Percentiles rank a stretch among this genome's conserved stretches.
phyloP scores from a whole-genome alignment of 2,888 invertebrate genomes.

The Autographa pulchrina region DNA sequence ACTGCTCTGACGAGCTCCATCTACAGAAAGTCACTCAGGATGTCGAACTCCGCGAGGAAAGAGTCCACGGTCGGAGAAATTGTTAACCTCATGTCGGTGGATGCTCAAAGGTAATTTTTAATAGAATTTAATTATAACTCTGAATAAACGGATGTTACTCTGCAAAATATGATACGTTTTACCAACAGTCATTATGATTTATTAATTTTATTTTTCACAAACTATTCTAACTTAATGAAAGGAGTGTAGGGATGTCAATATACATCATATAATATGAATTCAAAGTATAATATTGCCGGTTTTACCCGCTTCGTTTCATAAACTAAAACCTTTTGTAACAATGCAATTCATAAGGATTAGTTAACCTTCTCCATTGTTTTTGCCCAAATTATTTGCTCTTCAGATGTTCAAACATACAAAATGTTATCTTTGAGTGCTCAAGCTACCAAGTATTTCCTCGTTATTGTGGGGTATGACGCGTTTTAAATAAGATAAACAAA shows the following conservation, averaged over 20 bases:
- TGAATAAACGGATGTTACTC: neutral
- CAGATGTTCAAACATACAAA: neutral
- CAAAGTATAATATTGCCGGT: too few relatives aligned
- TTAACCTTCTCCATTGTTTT: neutral
- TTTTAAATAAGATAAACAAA: neutral
- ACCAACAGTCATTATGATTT: too few relatives aligned
- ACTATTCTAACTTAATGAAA: too few relatives aligned
- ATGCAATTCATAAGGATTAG: too few relatives aligned
- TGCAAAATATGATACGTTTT: too few relatives aligned
- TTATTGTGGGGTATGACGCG: neutral
- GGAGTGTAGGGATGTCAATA: too few relatives aligned
- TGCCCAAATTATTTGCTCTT: neutral
- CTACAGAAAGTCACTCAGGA: slow-evolving; percentile 95
- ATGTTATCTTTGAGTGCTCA: neutral
- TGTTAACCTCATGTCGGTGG: slow-evolving; percentile 97
- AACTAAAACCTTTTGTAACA: too few relatives aligned
- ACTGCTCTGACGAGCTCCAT: slow-evolving; percentile 97
- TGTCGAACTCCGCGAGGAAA: slow-evolving; percentile 94
- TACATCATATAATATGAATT: too few relatives aligned
- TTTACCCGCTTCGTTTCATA: too few relatives aligned
- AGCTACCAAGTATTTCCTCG: neutral
- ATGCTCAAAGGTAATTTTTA: slow-evolving; percentile 92
- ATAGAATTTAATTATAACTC: slow-evolving; percentile 14
- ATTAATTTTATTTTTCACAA: too few relatives aligned
- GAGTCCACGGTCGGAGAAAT: slow-evolving; percentile 97